A percentile compares a stretch with the other conserved stretches of the same genome.
Conservation (phyloP, 2,888 invertebrate species). For the Alcis repandata region DNA sequence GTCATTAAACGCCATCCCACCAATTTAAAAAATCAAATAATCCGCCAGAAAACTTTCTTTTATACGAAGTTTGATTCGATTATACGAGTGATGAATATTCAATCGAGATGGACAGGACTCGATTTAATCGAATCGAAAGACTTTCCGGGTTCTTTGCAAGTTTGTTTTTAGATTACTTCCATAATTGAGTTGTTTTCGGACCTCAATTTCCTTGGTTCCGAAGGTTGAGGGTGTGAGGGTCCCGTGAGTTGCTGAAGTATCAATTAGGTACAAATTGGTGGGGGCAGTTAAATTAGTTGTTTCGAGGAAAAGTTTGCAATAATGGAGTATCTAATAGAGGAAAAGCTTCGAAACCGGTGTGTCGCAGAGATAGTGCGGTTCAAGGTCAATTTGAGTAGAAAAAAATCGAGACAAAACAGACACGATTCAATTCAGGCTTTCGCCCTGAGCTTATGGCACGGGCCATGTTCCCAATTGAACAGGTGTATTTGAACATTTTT, state of each 20-base stretch:
- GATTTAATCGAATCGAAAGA: slow-evolving; percentile 45
- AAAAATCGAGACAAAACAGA: no score
- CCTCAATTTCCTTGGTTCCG: slow-evolving; percentile 26
- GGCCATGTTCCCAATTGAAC: no score
- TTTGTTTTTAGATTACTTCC: slow-evolving; percentile 38
- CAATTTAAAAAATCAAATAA: slow-evolving; percentile 29
- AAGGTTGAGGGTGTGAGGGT: slow-evolving; percentile 12
- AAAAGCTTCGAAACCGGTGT: not conserved
- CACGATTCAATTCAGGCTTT: no score
- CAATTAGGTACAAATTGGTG: slow-evolving; percentile 31
- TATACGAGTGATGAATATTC: slow-evolving; percentile 48
- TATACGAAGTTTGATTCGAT: slow-evolving; percentile 26
- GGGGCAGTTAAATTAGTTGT: slow-evolving; percentile 4
- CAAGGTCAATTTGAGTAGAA: no score
- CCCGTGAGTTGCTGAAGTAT: slow-evolving; percentile 22
- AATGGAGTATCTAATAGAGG: not conserved
- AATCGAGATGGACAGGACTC: slow-evolving; percentile 42
- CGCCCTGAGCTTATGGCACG: no score
- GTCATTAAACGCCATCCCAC: not conserved
- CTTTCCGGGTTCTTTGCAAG: slow-evolving; percentile 35
- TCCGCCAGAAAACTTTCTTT: slow-evolving; percentile 25
- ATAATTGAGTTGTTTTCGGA: slow-evolving; percentile 41
- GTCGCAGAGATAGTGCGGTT: no score
- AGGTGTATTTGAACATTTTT: no score
- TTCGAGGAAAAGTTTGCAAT: not conserved